Conservation (phyloP, 2,888 invertebrate genomes). For the Carcina quercana region DNA sequence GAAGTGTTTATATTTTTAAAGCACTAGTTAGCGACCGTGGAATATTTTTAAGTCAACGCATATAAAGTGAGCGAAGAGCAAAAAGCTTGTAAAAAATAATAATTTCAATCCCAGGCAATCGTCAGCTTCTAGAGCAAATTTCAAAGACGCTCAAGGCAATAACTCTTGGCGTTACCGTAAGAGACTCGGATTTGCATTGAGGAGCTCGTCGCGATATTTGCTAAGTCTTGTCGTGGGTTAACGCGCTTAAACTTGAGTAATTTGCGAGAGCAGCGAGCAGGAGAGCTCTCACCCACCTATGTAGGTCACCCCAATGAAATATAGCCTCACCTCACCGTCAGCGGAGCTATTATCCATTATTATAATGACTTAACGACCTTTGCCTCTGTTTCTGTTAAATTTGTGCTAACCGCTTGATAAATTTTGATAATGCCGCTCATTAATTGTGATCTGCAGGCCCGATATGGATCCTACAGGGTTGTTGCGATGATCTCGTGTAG, state of each 20-base stretch:
- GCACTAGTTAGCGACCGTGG: too few relatives aligned
- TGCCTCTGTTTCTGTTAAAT: slow-evolving; percentile 5
- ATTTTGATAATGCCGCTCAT: slow-evolving; percentile 2
- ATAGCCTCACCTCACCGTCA: slow-evolving; percentile 12
- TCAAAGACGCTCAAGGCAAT: slow-evolving; percentile 25
- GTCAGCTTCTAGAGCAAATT: slow-evolving; percentile 21
- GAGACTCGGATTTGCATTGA: slow-evolving; percentile 34
- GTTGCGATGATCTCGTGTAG: too few relatives aligned
- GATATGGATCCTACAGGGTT: too few relatives aligned
- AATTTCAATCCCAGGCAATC: neutral
- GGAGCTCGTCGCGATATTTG: slow-evolving; percentile 24
- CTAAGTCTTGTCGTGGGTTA: slow-evolving; percentile 31
- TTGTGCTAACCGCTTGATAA: slow-evolving; percentile 3
- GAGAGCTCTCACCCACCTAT: slow-evolving; percentile 18
- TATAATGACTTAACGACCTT: slow-evolving; percentile 19
- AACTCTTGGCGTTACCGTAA: slow-evolving; percentile 23
- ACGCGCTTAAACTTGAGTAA: slow-evolving; percentile 34
- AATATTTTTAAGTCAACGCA: too few relatives aligned
- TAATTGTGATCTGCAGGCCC: too few relatives aligned
- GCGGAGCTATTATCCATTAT: slow-evolving; percentile 21
- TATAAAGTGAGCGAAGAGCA: too few relatives aligned
- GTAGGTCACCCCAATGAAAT: slow-evolving; percentile 23
- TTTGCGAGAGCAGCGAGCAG: slow-evolving; percentile 24
- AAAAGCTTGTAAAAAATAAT: too few relatives aligned
- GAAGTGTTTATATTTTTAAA: too few relatives aligned